Conservation (phyloP, 2,113 vertebrate species). For the Thamnophis sirtalis region DNA sequence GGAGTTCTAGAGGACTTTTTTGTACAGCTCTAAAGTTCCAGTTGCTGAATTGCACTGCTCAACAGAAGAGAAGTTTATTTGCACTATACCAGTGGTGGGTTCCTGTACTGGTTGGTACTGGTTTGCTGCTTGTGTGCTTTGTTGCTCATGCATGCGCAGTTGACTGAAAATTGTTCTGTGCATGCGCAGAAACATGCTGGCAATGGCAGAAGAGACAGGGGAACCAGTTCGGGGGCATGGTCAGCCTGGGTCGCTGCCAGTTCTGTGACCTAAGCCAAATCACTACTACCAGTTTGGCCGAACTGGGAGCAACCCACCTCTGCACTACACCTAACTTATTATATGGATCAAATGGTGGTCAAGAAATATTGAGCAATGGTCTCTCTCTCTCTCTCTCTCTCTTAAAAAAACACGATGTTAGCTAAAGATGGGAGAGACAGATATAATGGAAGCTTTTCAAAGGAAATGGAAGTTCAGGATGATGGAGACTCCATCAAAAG, state of each 20-base stretch:
- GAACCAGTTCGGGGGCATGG: no score
- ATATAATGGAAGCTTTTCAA: neutral
- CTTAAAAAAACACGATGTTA: neutral
- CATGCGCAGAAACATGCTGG: no score
- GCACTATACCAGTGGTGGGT: neutral
- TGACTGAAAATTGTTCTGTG: no score
- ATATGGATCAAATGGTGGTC: neutral
- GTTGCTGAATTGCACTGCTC: neutral
- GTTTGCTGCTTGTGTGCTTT: no score
- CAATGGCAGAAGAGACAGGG: no score
- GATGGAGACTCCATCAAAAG: neutral
- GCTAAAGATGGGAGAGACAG: conserved; percentile 2
- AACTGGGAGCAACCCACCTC: no score
- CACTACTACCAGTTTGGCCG: no score
- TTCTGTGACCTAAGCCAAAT: no score
- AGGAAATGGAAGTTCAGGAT: neutral
- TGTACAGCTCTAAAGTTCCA: neutral
- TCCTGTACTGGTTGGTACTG: no score
- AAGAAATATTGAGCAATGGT: conserved; percentile 4
- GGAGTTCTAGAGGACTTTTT: neutral
- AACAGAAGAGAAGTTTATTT: neutral
- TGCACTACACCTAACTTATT: neutral
- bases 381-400: no score
- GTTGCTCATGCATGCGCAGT: no score
- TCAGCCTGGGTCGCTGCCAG: no score